A percentile compares a stretch with the other conserved stretches of the same genome.
Conservation (phyloP, 1,140 invertebrate genomes). For the Lasaia peninsularis region DNA sequence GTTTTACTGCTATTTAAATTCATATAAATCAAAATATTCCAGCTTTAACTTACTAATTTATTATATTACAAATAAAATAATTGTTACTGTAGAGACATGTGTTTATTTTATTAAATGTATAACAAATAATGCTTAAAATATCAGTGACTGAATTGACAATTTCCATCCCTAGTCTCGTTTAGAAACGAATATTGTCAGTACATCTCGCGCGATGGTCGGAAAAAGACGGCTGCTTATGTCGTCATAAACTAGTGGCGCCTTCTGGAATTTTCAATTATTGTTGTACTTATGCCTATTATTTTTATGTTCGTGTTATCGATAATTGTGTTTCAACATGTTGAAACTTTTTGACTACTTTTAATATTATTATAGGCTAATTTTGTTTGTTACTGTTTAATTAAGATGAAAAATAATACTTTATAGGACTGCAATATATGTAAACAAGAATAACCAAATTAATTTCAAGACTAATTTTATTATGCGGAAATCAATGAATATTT, state of each 20-base stretch:
- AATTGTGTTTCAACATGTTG: not conserved
- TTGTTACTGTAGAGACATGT: slow-evolving; percentile 14
- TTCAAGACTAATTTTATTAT: slow-evolving; percentile 13
- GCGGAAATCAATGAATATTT: slow-evolving; percentile 9
- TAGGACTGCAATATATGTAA: not conserved
- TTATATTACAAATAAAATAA: slow-evolving; percentile 15
- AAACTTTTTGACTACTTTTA: too few relatives aligned
- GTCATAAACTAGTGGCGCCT: too few relatives aligned
- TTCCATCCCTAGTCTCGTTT: not conserved
- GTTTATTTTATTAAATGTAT: not conserved
- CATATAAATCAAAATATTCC: slow-evolving; percentile 15
- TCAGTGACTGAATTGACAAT: not conserved
- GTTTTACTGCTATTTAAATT: slow-evolving; percentile 13
- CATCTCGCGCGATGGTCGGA: too few relatives aligned
- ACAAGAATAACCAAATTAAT: slow-evolving; percentile 12
- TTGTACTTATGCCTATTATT: too few relatives aligned
- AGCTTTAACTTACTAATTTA: slow-evolving; percentile 15
- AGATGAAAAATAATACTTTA: slow-evolving; percentile 6
- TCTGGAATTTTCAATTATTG: too few relatives aligned
- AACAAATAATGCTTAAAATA: not conserved
- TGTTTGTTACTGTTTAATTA: slow-evolving; percentile 7
- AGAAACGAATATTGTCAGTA: not conserved
- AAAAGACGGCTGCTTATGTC: too few relatives aligned
- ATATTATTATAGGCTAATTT: too few relatives aligned
- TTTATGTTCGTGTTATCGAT: too few relatives aligned